Percentiles rank a stretch among this genome's conserved stretches.
These are phyloP conservation scores for Cherax quadricarinatus DNA, from an alignment of 1,140 invertebrate genomes.

Conservation along the genomic window DNA sequence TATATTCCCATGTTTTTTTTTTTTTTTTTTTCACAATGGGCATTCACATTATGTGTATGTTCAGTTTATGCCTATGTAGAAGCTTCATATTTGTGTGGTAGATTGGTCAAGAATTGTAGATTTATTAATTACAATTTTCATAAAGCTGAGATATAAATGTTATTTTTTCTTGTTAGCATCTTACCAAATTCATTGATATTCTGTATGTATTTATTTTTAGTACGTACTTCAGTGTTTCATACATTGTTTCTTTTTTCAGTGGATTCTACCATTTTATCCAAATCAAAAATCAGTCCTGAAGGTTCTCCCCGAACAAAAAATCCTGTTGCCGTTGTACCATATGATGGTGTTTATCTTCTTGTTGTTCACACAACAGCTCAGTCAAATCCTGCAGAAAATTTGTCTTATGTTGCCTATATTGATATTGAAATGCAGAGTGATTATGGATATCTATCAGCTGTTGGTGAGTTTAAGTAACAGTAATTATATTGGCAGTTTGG, in stretches of 20 bases:
- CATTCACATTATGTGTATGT: too few species aligned
- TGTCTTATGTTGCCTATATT: conserved; percentile 78
- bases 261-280: conserved; percentile 12
- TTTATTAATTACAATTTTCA: too few species aligned
- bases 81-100: too few species aligned
- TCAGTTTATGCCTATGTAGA: too few species aligned
- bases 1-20: too few species aligned
- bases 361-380: conserved; percentile 75
- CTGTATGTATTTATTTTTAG: background rate
- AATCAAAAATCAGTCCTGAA: conserved; percentile 70
- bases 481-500: too few species aligned
- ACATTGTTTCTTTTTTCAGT: background rate
- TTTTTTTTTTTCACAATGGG: too few species aligned
- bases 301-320: conserved; percentile 74
- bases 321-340: conserved; percentile 31
- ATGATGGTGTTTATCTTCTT: conserved; percentile 78
- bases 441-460: conserved; percentile 85
- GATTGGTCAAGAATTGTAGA: too few species aligned
- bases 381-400: conserved; percentile 10
- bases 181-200: too few species aligned
- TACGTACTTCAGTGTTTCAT: background rate
- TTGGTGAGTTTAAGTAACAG: conserved; percentile 80
- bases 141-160: too few species aligned
- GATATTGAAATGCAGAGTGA: conserved; percentile 82
- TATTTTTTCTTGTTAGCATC: too few species aligned